These are phyloP conservation scores for Amiota minor DNA, from an alignment of 2,888 invertebrate genomes.

Conservation along the genomic window DNA sequence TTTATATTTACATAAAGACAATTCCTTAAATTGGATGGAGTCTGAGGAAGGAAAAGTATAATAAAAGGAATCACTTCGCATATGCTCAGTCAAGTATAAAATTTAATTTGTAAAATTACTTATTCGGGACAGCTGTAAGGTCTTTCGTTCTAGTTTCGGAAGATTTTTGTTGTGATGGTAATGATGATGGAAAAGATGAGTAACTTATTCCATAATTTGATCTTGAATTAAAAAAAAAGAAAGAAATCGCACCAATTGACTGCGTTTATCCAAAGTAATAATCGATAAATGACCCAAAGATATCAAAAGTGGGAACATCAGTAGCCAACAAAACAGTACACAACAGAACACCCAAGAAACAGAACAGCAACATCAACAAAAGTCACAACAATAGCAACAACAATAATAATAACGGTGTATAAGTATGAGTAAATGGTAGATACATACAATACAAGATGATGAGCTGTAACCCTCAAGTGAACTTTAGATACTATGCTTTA, in stretches of 20 bases:
- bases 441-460: too few species aligned
- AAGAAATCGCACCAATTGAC: conserved; percentile 28
- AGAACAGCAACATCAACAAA: background rate
- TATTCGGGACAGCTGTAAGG: conserved; percentile 22
- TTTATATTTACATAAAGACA: background rate
- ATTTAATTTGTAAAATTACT: conserved; percentile 29
- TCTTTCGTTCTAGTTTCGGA: background rate
- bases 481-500: too few species aligned
- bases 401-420: conserved; percentile 1
- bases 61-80: background rate
- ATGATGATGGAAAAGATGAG: too few species aligned
- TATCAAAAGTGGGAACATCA: conserved; percentile 28
- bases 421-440: too few species aligned
- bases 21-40: too few species aligned
- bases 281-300: conserved; percentile 46
- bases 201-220: conserved; percentile 14
- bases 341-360: conserved; percentile 22
- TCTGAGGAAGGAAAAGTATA: too few species aligned
- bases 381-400: conserved; percentile 1
- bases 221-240: background rate
- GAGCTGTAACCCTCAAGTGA: too few species aligned
- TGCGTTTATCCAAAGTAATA: conserved; percentile 33
- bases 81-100: conserved; percentile 24
- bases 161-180: too few species aligned
- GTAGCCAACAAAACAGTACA: background rate